phyloP scores from a whole-genome alignment of 2,888 invertebrate genomes.

The Capitulum mitella region DNA sequence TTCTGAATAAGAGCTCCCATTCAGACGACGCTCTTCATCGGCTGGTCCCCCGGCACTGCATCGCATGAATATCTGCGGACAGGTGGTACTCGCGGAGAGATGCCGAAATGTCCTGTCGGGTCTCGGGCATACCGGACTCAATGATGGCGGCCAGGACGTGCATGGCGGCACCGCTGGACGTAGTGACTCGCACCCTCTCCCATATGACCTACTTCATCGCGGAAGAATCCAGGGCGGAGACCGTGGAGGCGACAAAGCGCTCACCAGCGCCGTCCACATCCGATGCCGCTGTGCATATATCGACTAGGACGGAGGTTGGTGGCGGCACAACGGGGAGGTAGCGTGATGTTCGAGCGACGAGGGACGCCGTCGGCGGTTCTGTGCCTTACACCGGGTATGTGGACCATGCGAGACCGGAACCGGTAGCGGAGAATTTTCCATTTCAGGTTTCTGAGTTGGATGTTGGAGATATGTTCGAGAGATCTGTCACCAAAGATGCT shows the following conservation, averaged over 20 bases:
- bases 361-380: background rate
- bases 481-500: slow-evolving; percentile 3
- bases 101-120: background rate
- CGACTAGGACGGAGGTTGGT: background rate
- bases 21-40: no score
- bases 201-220: no score
- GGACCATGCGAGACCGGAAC: background rate
- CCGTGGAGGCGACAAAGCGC: background rate
- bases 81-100: slow-evolving; percentile 22
- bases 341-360: background rate
- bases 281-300: background rate
- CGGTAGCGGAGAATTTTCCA: background rate
- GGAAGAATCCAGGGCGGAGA: no score
- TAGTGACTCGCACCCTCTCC: slow-evolving; percentile 2
- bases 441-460: background rate
- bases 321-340: no score
- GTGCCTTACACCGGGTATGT: background rate
- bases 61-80: no score
- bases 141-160: background rate
- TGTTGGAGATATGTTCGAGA: slow-evolving; percentile 1
- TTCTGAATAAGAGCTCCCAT: no score
- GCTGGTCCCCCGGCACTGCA: no score
- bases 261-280: no score
- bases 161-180: slow-evolving; percentile 25
- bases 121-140: slow-evolving; percentile 26